Evolutionary conservation across 2,888 invertebrate species (phyloP), one percentile per base, ranked within the genome.

Genomic region (Sinelater perroti): DNA sequence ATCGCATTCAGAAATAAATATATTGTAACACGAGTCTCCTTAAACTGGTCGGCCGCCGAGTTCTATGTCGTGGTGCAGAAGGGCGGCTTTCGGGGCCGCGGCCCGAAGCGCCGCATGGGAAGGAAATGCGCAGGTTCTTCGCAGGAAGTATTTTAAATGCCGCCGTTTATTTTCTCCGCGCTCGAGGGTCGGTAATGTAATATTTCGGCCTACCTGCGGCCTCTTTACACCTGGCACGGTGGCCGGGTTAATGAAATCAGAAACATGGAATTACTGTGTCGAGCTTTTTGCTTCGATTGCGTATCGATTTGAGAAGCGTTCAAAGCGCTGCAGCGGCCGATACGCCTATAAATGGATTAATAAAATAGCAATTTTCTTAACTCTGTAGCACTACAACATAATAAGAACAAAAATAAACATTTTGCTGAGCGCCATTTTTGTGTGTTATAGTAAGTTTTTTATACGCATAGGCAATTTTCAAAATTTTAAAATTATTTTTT

Each of bases 71-170:
- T 21, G 26, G 24, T 50, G 44, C 35, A 60, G 59, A 61, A 64
- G 62, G 64, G 51, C 54, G 50, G 11, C 58, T 57, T 64, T 60
- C 52, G 49, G 16, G 7, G 44, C 14, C 18, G 35, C n/a, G 38
- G 8, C 18, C 14, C 18, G 35, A 6, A 40, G 8, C 18, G 18
- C 31, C 28, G 30, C 60, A 62, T 63, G 63, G 65, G 65, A 65
- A 63, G 65, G 65, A 65, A 65, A 61, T 35, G 60, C 31, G 60
- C 65, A 65, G 65, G 65, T 65, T 65, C 61, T 60, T 63, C 61
- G 61, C 60, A 63, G 65, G 65, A 65, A 63, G 65, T 65, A 60
- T 56, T 58, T 62, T 56, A 56, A 61, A 59, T 54, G 56, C 55
- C 36, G 38, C 49, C 52, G 45, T 53, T 55, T 60, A 55, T 50